Conservation (phyloP, 2,888 invertebrate species). For the Tetheella fluctuosa region DNA sequence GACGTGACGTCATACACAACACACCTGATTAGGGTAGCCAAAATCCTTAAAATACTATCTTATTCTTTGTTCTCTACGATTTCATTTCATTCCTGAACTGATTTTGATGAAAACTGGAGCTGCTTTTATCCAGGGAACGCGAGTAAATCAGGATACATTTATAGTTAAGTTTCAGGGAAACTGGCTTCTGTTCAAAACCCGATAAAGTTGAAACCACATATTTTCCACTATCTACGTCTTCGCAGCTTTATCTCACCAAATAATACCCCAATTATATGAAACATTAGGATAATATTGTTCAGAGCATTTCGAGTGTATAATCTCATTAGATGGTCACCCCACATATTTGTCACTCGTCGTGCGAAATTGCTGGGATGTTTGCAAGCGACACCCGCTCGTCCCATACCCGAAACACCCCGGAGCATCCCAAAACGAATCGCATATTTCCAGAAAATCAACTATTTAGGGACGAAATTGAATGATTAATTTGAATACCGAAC, state of each 20-base stretch:
- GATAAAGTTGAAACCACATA: no score
- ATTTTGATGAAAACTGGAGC: no score
- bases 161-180: no score
- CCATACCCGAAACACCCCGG: neutral
- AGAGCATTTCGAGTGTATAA: neutral
- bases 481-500: neutral
- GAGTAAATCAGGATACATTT: no score
- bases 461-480: neutral
- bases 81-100: no score
- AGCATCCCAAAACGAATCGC: neutral
- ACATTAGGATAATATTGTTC: neutral
- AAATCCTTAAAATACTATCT: no score
- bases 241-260: no score
- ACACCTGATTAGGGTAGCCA: constrained; percentile 14
- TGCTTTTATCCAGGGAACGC: no score
- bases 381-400: neutral
- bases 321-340: constrained; percentile 15
- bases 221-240: no score
- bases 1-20: constrained; percentile 27
- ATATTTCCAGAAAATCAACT: neutral
- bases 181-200: no score
- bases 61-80: neutral
- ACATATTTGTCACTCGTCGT: constrained; percentile 9
- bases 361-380: neutral
- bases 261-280: neutral